A percentile compares a stretch with the other conserved stretches of the same genome.
Evolutionary conservation across 2,113 vertebrate species (phyloP).

Genomic region (Aleadryas rufinucha): DNA sequence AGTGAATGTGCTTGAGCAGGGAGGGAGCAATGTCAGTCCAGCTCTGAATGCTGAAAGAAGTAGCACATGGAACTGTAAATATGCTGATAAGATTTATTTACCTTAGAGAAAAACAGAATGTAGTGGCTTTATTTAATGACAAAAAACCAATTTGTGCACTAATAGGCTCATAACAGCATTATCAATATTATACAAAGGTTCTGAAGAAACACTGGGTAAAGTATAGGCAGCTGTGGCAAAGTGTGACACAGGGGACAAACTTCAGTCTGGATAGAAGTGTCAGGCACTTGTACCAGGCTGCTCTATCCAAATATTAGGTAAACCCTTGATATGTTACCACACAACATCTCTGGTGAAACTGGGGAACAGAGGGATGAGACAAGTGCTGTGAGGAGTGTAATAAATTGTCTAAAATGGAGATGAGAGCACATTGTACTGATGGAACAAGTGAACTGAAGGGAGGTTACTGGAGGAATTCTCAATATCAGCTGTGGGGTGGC

Average conservation of each 20-base stretch:
- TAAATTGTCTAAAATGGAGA: neutral
- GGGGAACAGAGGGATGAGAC: neutral
- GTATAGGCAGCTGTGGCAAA: neutral
- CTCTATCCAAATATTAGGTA: neutral
- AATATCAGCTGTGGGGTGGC: neutral
- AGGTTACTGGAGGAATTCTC: slow-evolving; percentile 52
- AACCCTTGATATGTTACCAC: neutral
- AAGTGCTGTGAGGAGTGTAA: neutral
- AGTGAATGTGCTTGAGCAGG: neutral
- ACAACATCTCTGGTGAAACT: neutral
- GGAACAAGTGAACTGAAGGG: neutral
- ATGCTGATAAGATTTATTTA: neutral
- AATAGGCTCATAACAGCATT: neutral
- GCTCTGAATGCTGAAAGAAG: neutral
- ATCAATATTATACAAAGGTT: neutral
- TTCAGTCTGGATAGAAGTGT: neutral
- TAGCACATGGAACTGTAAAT: neutral
- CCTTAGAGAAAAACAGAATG: neutral
- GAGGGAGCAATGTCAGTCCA: neutral
- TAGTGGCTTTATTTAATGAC: neutral
- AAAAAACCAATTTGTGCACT: neutral
- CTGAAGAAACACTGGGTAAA: neutral
- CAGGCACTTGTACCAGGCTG: neutral
- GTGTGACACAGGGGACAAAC: neutral
- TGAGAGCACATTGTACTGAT: neutral